Evolutionary conservation across 2,797 vertebrate genomes (phyloP), one percentile per base, ranked within the genome.

Genomic region (Pampus argenteus): DNA sequence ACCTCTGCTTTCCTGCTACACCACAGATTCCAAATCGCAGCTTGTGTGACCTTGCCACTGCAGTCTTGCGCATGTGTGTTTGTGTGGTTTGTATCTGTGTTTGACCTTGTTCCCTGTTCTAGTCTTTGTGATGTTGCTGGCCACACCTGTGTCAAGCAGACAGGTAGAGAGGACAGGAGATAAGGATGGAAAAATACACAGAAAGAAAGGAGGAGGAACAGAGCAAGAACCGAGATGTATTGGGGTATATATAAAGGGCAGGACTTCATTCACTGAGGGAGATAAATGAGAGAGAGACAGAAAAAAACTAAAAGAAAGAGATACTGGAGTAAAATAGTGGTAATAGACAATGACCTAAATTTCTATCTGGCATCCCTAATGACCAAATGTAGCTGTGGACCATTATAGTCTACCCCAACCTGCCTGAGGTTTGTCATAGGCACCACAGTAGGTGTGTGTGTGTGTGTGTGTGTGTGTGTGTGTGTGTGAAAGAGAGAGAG

Each of bases 11-110:
- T 15, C 45, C 71, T 82, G 42, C 67, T 51, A 38, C 76, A 76
- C 42, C 79, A 36, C 52, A 55, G 38, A 44, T 57, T 58, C 66
- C 17, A 59, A 63, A 85, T 77, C 80, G 61, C 80, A 85, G 82
- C 75, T 42, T 71, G 70, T 66, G 61, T 77, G 82, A 86, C 87
- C 86, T 91, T 88, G 87, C 79, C 68, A 54, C 66, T 60, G 59
- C 64, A 66, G 57, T 26, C 59, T 59, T 61, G n/a, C 62, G 13
- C 40, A 29, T 57, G 50, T 52, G 15, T 63, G 45, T 45, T 48
- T 51, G 47, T n/a, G 42, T 38, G 26, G 49, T 59, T 68, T 66
- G 51, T 72, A 15, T 68, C 29, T 68, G 67, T 58, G 66, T 34
- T 47, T 78, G 83, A 89, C 86, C 82, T 88, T 91, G 85, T 73